Percentiles rank a stretch among this genome's conserved stretches.
Evolutionary conservation across 2,888 invertebrate genomes (phyloP).

Genomic region (Euclidia mi): DNA sequence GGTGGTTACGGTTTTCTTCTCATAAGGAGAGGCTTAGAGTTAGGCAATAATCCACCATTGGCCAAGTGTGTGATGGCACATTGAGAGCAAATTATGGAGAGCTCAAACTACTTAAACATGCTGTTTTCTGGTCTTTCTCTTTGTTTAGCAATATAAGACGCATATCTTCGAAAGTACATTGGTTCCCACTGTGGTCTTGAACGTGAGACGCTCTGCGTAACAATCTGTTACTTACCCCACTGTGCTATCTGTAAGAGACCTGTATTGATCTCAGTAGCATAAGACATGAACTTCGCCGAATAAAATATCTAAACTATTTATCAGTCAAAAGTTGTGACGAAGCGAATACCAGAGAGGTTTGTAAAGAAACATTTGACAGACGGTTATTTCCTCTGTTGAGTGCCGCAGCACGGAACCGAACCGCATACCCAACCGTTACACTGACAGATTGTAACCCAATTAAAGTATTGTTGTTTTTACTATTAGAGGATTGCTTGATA

Average conservation of each 20-base stretch:
- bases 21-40: too few species aligned
- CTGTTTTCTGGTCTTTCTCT: too few species aligned
- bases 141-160: too few species aligned
- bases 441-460: constrained; percentile 29
- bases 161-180: too few species aligned
- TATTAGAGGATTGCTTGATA: constrained; percentile 7
- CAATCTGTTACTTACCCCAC: neutral
- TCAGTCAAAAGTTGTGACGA: constrained; percentile 46
- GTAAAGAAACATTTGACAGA: constrained; percentile 41
- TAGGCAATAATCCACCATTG: too few species aligned
- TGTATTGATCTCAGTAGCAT: constrained; percentile 39
- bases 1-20: too few species aligned
- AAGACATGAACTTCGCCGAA: constrained; percentile 25
- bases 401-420: constrained; percentile 47
- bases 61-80: too few species aligned
- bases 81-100: too few species aligned
- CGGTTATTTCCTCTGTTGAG: constrained; percentile 52
- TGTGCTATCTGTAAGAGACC: neutral
- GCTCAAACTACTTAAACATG: too few species aligned
- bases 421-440: constrained; percentile 41
- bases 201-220: constrained; percentile 2
- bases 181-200: too few species aligned
- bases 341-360: constrained; percentile 42
- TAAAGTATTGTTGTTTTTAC: constrained; percentile 29
- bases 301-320: constrained; percentile 24